Evolutionary conservation across 2,888 invertebrate genomes (phyloP).

Genomic region (Isoperla grammatica): DNA sequence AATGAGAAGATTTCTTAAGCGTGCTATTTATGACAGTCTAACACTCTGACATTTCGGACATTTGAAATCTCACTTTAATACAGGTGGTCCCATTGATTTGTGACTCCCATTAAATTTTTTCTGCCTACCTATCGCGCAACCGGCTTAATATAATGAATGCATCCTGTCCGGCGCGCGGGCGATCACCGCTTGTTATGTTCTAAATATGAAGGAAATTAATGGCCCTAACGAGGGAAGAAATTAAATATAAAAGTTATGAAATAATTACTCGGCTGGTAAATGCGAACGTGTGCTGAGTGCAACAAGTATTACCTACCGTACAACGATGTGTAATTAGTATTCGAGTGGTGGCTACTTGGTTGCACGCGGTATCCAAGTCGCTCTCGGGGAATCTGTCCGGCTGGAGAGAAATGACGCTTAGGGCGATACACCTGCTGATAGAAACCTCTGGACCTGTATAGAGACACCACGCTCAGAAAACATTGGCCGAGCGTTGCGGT

Average conservation of each 20-base stretch:
- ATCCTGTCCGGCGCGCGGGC: not conserved
- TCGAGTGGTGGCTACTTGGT: not conserved
- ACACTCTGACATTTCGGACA: too few species aligned
- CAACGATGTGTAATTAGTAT: conserved; percentile 6
- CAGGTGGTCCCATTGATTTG: conserved; percentile 15
- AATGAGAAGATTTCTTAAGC: too few species aligned
- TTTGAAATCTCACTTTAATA: not conserved
- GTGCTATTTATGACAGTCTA: too few species aligned
- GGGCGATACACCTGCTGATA: conserved; percentile 15
- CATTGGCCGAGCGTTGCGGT: not conserved
- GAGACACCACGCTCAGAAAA: not conserved
- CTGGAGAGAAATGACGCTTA: conserved; percentile 9
- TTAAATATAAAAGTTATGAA: not conserved
- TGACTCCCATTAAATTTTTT: not conserved
- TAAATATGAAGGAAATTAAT: conserved; percentile 10
- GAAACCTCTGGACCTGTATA: conserved; percentile 6
- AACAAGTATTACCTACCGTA: not conserved
- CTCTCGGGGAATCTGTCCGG: not conserved
- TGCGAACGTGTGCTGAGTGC: not conserved
- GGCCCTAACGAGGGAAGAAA: not conserved
- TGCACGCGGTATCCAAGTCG: not conserved
- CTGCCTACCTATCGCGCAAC: too few species aligned
- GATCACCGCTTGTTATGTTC: conserved; percentile 5
- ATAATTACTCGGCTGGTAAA: conserved; percentile 1
- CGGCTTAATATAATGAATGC: conserved; percentile 5